These are phyloP conservation scores for Notolepis coatsorum DNA, from an alignment of 2,797 vertebrate species.

Conservation along the genomic window DNA sequence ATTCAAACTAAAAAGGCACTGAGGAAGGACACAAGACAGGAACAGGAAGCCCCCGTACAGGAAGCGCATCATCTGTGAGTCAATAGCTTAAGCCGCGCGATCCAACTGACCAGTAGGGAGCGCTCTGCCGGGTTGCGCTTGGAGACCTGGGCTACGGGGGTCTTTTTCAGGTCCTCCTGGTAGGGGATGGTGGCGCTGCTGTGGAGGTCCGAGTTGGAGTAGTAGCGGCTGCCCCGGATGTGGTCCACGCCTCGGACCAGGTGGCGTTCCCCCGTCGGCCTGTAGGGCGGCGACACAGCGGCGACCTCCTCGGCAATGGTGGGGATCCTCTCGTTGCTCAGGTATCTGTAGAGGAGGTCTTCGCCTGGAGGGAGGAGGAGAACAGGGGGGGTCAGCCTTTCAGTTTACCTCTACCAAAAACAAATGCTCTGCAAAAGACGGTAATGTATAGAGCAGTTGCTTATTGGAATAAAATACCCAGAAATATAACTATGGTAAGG, in stretches of 20 bases:
- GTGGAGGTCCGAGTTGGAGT: slow-evolving; percentile 88
- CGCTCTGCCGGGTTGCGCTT: slow-evolving; percentile 88
- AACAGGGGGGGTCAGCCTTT: background rate
- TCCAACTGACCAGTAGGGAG: slow-evolving; percentile 93
- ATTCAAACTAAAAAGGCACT: slow-evolving; percentile 83
- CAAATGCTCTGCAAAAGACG: too few species aligned
- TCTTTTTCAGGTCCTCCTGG: slow-evolving; percentile 89
- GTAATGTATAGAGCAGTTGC: too few species aligned
- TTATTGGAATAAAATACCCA: too few species aligned
- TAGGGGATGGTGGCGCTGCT: slow-evolving; percentile 93
- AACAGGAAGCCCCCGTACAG: slow-evolving; percentile 63
- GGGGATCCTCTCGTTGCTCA: slow-evolving; percentile 93
- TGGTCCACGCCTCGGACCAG: slow-evolving; percentile 87
- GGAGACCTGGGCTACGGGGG: slow-evolving; percentile 63
- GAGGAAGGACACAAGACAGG: slow-evolving; percentile 74
- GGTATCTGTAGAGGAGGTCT: slow-evolving; percentile 90
- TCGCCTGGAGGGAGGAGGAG: slow-evolving; percentile 77
- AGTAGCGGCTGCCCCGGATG: slow-evolving; percentile 88
- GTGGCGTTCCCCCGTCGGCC: slow-evolving; percentile 81
- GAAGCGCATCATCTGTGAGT: slow-evolving; percentile 88
- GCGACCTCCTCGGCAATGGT: slow-evolving; percentile 89
- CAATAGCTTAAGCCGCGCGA: slow-evolving; percentile 92
- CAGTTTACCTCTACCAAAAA: too few species aligned
- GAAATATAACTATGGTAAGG: too few species aligned
- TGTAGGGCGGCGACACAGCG: slow-evolving; percentile 72